Conservation (phyloP, 2,113 vertebrate genomes). For the Kobus ellipsiprymnus region DNA sequence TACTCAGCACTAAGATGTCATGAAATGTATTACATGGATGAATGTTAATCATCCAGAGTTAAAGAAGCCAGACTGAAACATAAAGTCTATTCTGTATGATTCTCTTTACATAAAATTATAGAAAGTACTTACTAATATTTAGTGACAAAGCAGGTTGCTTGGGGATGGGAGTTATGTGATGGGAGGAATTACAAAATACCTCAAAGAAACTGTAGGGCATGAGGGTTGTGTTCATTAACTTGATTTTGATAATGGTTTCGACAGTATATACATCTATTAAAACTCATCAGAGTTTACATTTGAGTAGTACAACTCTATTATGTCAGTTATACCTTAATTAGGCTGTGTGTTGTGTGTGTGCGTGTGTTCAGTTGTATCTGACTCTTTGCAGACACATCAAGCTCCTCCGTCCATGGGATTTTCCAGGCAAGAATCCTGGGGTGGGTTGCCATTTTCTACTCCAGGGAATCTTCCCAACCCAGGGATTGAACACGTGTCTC, state of each 20-base stretch:
- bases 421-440: neutral
- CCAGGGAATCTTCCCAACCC: neutral
- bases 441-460: neutral
- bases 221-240: neutral
- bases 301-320: neutral
- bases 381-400: neutral
- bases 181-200: neutral
- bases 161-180: neutral
- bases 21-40: neutral
- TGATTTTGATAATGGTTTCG: neutral
- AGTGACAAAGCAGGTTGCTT: neutral
- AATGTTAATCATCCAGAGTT: neutral
- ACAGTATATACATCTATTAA: neutral
- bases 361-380: rapidly evolving
- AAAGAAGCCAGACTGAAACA: neutral
- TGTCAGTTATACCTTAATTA: neutral
- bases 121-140: neutral
- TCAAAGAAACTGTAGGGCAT: neutral
- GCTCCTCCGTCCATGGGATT: neutral
- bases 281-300: neutral
- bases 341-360: neutral
- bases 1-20: neutral
- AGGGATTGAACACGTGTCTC: neutral
- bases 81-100: neutral
- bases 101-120: neutral